Evolutionary conservation across 2,113 vertebrate genomes (phyloP).

Genomic region (Aldabrachelys gigantea): DNA sequence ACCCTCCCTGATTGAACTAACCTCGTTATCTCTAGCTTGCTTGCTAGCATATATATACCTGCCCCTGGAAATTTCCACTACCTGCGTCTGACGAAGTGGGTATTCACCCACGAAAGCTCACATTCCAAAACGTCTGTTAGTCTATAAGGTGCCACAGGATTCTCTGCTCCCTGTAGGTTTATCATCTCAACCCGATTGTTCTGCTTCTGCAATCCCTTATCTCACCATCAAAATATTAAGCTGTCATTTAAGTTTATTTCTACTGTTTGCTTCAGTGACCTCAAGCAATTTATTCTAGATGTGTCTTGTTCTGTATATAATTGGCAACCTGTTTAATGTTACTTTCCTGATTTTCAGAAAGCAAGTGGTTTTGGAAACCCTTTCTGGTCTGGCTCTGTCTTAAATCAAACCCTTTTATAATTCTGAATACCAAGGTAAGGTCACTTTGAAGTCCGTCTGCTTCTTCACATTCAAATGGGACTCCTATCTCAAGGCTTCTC

Average conservation of each 20-base stretch:
- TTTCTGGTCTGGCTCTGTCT: not conserved
- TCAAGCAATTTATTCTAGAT: not conserved
- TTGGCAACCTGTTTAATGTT: not conserved
- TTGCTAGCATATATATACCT: no score
- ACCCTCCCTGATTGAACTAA: no score
- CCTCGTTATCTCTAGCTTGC: no score
- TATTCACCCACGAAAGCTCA: no score
- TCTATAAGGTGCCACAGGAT: no score
- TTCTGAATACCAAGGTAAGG: not conserved
- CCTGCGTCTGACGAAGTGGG: no score
- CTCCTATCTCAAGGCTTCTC: no score
- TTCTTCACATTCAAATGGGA: not conserved
- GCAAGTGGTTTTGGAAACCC: not conserved
- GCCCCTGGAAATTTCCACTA: no score
- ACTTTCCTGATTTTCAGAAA: not conserved
- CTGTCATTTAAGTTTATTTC: slow-evolving; percentile 25
- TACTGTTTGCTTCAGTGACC: slow-evolving; percentile 2
- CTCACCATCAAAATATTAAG: not conserved
- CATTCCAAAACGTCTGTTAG: no score
- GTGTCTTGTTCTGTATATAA: not conserved
- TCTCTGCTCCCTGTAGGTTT: not conserved
- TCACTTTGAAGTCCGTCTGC: not conserved
- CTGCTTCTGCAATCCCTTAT: not conserved
- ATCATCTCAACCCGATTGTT: not conserved
- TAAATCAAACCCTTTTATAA: not conserved